Evolutionary conservation across 2,797 vertebrate species (phyloP).

Genomic region (Lemur catta): DNA sequence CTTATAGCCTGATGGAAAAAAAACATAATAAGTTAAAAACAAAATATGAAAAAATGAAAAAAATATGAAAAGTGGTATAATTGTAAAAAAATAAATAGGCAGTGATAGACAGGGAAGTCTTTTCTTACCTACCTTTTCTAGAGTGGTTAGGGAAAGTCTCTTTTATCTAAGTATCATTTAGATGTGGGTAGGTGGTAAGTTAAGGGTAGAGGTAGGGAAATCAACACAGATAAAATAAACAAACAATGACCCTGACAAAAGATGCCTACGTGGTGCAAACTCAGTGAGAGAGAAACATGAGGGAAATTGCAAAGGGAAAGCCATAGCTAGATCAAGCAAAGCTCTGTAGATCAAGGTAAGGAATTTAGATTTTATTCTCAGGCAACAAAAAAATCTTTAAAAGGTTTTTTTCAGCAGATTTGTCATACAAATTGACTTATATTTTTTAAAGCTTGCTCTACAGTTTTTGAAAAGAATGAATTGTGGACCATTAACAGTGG

Average conservation of each 20-base stretch:
- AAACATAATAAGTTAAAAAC: not conserved
- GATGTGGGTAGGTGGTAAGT: not conserved
- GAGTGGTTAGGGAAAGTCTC: not conserved
- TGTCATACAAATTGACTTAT: not conserved
- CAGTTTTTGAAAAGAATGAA: not conserved
- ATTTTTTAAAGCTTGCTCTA: not conserved
- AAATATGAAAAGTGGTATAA: not conserved
- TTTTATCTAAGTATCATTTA: not conserved
- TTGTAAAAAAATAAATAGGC: not conserved
- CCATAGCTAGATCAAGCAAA: not conserved
- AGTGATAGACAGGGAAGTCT: not conserved
- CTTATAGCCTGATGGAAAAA: rapidly evolving
- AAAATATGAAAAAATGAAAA: not conserved
- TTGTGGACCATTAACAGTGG: not conserved
- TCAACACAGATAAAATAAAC: not conserved
- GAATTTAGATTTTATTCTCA: not conserved
- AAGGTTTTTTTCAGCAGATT: not conserved
- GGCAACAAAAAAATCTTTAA: not conserved
- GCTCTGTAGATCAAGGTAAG: not conserved
- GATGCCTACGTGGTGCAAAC: not conserved
- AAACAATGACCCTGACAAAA: not conserved
- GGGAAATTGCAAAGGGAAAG: not conserved
- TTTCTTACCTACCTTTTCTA: not conserved
- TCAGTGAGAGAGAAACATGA: not conserved
- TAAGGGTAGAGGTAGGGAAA: not conserved